Evolutionary conservation across 2,888 invertebrate species (phyloP), one percentile per base, ranked within the genome.

Genomic region (Cinara cedri): DNA sequence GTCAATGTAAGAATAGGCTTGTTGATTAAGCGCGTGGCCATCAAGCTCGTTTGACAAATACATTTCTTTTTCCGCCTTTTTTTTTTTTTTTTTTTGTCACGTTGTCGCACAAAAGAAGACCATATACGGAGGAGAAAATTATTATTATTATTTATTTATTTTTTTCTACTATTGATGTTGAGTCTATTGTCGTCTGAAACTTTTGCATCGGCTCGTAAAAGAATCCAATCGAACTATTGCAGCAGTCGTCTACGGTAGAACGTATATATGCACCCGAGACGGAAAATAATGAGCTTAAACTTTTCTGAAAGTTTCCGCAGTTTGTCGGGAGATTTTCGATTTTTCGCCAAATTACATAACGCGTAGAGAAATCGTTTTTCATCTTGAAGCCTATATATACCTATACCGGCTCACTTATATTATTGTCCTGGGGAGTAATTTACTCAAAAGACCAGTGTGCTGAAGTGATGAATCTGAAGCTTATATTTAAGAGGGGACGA

Each of bases 241-340:
- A 51, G 34, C 21, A 44, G 57, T 46, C 6, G 26, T 46, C n/a
- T n/a, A 34, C 34, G n/a, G n/a, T n/a, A n/a, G n/a, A n/a, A 24
- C 4, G 19, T 19, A 54, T 51, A 54, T 19, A 54, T 10, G 46
- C 21, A 51, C 49, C 44, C 21, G 3, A 10, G 60, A 78, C 60
- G 10, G 21, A n/a, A 78, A 78, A 70, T 78, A 70, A 78, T 68
- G 76, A 78, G 57, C 76, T 78, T 51, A 78, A 78, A 78, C 78
- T 70, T 76, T 70, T 46, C 34, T n/a, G 46, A 76, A 76, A 68
- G 24, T 66, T 76, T 68, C 34, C 34, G 34, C 34, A 57, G 19
- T 46, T 46, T 46, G 60, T 44, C 49, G 66, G 70, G 34, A 57
- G 70, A 21, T 24, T 49, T 70, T 51, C 70, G 21, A 78, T 78